Evolutionary conservation across 2,797 vertebrate genomes (phyloP).

Genomic region (Aplochiton taeniatus): DNA sequence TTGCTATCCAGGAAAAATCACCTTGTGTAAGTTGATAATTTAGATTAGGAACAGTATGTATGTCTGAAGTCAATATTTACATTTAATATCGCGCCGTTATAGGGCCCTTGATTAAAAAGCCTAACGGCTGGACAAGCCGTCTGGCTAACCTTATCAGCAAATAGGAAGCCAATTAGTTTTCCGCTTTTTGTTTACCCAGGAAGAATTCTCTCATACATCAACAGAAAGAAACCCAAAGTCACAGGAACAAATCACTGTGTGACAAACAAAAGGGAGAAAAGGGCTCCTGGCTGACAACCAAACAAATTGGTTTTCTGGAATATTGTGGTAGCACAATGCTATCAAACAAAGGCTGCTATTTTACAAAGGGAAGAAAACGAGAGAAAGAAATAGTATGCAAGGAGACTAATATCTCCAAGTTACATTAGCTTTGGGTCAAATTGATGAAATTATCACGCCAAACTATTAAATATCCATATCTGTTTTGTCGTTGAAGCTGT

Average conservation of each 20-base stretch:
- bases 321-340: slow-evolving; percentile 51
- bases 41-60: slow-evolving; percentile 35
- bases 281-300: slow-evolving; percentile 58
- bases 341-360: slow-evolving; percentile 47
- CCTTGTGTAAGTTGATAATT: slow-evolving; percentile 53
- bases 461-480: no score
- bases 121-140: slow-evolving; percentile 31
- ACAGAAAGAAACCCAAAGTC: slow-evolving; percentile 46
- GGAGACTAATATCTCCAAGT: neutral
- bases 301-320: slow-evolving; percentile 68
- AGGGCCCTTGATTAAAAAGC: slow-evolving; percentile 17
- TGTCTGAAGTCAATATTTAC: slow-evolving; percentile 27
- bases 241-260: slow-evolving; percentile 52
- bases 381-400: neutral
- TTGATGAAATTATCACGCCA: no score
- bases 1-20: slow-evolving; percentile 47
- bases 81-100: slow-evolving; percentile 26
- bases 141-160: slow-evolving; percentile 46
- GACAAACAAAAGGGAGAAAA: slow-evolving; percentile 52
- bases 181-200: slow-evolving; percentile 54
- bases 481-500: no score
- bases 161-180: slow-evolving; percentile 58
- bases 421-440: no score
- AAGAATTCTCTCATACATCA: slow-evolving; percentile 43
- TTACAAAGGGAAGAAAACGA: slow-evolving; percentile 37